Evolutionary conservation across 2,797 vertebrate species (phyloP), one percentile per base, ranked within the genome.

Genomic region (Acrossocheilus fasciatus): DNA sequence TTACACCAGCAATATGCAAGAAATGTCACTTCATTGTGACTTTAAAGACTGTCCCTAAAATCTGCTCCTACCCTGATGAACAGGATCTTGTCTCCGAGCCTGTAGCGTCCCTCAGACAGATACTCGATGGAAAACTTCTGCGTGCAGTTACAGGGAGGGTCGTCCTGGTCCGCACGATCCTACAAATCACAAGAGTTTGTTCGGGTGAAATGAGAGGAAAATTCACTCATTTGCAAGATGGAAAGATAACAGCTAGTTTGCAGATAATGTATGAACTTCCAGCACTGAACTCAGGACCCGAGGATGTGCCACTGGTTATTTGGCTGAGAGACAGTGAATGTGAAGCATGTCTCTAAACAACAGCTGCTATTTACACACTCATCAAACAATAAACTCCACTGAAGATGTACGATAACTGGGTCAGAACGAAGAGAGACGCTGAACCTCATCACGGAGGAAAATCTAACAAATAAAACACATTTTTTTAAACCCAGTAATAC

Each of bases 51-150:
- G 43, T 11, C 20, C 20, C n/a, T 59, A 7, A 43, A 85, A 81
- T 18, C 77, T 68, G 78, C 9, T 74, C 89, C 74, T 76, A 91
- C 90, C 88, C 89, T 73, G 80, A 99, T 99, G 87, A 99, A 99
- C 78, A 99, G 97, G 90, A 98, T 98, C 94, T 99, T 99, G 92
- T 98, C 98, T 87, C 98, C 98, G 11, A 99, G 95, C 41, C 98
- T 94, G 84, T 99, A 99, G 80, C 98, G 96, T 26, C 98, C 98
- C 92, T 99, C 98, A 0, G 98, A 98, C 92, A 99, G 96, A 80
- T 98, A 99, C 92, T 99, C 98, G 23, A 99, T 99, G 77, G 98
- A 99, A 89, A 99, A 97, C 74, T 96, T 95, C 92, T 98, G 97
- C 34, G 98, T 95, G 90, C 98, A 99, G 89, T 97, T 97, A 90